phyloP scores from a whole-genome alignment of 2,888 invertebrate species.

The Epinotia bilunana region DNA sequence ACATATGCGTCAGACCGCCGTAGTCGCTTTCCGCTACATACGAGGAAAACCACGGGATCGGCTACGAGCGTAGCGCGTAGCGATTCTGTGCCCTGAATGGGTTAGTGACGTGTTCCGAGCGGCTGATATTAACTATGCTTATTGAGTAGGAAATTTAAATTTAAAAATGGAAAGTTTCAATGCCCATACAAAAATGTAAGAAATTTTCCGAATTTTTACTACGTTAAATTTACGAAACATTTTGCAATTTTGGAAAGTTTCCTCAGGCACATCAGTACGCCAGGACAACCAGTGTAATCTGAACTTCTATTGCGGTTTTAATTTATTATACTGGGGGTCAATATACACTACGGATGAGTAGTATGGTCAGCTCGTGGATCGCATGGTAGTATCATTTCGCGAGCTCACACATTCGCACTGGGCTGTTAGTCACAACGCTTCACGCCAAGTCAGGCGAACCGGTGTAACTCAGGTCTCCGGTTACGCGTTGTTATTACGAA shows the following conservation, averaged over 20 bases:
- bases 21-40: too few species aligned
- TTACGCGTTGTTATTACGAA: neutral
- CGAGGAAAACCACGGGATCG: too few species aligned
- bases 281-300: neutral
- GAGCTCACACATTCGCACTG: neutral
- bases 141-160: too few species aligned
- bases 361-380: neutral
- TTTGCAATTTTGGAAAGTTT: too few species aligned
- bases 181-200: too few species aligned
- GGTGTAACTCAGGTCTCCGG: neutral
- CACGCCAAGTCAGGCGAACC: neutral
- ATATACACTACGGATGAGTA: neutral
- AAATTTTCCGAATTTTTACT: too few species aligned
- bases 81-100: too few species aligned
- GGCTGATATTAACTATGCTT: neutral
- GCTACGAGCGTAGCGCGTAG: too few species aligned
- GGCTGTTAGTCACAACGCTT: neutral
- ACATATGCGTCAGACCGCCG: too few species aligned
- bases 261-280: too few species aligned
- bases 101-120: conserved; percentile 5
- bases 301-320: neutral
- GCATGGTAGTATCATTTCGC: conserved; percentile 4
- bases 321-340: neutral
- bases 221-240: too few species aligned
- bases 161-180: too few species aligned